Evolutionary conservation across 1,140 invertebrate species (phyloP).

Genomic region (Eupristina koningsbergeri): DNA sequence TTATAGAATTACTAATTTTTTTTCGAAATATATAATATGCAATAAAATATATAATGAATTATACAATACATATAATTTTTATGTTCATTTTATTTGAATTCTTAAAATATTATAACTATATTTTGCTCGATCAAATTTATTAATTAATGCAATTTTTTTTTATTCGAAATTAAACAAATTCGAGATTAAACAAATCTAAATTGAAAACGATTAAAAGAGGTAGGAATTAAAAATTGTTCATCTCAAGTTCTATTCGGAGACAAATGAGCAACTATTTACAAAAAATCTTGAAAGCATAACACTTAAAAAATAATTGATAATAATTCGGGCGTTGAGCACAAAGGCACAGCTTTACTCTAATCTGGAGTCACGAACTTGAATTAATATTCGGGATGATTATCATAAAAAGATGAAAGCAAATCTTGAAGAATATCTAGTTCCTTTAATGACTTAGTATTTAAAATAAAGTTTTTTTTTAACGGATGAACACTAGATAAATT

Average conservation of each 20-base stretch:
- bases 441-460: neutral
- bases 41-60: too few species aligned
- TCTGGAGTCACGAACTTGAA: constrained; percentile 38
- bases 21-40: too few species aligned
- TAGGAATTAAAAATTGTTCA: too few species aligned
- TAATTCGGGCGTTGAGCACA: constrained; percentile 29
- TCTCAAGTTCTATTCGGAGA: neutral
- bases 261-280: neutral
- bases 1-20: too few species aligned
- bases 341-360: neutral
- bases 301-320: constrained; percentile 44
- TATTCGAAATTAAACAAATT: too few species aligned
- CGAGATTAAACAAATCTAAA: too few species aligned
- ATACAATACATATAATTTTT: too few species aligned
- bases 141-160: too few species aligned
- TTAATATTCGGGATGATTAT: constrained; percentile 35
- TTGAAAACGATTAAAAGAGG: too few species aligned
- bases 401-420: constrained; percentile 21
- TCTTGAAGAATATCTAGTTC: neutral
- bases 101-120: too few species aligned
- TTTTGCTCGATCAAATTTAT: too few species aligned
- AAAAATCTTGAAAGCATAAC: constrained; percentile 38
- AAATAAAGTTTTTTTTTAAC: constrained; percentile 21
- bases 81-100: too few species aligned
- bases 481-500: neutral